These are phyloP conservation scores for Sisyra terminalis DNA, from an alignment of 2,888 invertebrate species.

Conservation along the genomic window DNA sequence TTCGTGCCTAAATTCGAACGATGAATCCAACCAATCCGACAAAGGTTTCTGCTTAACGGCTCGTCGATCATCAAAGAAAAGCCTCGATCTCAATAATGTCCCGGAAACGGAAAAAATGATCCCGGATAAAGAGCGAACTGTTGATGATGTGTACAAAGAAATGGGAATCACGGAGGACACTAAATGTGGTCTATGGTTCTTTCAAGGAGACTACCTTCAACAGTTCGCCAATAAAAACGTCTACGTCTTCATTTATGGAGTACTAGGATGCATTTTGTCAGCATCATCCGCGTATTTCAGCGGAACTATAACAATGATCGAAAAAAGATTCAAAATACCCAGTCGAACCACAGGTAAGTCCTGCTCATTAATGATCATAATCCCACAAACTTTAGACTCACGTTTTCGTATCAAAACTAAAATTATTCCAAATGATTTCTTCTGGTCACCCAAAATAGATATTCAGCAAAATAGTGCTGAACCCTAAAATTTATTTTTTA, in stretches of 20 bases:
- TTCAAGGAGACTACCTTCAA: constrained; percentile 38
- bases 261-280: constrained; percentile 48
- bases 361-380: background rate
- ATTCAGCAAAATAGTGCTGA: no score
- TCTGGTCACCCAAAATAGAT: no score
- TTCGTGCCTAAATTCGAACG: no score
- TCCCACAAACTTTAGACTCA: background rate
- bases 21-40: no score
- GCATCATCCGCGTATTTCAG: constrained; percentile 55
- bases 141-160: no score
- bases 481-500: background rate
- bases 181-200: constrained; percentile 44
- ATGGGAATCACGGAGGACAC: constrained; percentile 31
- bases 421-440: no score
- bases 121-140: no score
- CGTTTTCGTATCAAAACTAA: background rate
- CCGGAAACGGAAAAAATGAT: no score
- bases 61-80: no score
- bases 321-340: constrained; percentile 56
- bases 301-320: constrained; percentile 56
- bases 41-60: no score
- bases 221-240: constrained; percentile 40
- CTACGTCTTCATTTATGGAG: constrained; percentile 44
- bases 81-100: no score
- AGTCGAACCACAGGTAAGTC: constrained; percentile 46